A percentile compares a stretch with the other conserved stretches of the same genome.
Conservation (phyloP, 2,888 invertebrate genomes). For the Limnephilus marmoratus region DNA sequence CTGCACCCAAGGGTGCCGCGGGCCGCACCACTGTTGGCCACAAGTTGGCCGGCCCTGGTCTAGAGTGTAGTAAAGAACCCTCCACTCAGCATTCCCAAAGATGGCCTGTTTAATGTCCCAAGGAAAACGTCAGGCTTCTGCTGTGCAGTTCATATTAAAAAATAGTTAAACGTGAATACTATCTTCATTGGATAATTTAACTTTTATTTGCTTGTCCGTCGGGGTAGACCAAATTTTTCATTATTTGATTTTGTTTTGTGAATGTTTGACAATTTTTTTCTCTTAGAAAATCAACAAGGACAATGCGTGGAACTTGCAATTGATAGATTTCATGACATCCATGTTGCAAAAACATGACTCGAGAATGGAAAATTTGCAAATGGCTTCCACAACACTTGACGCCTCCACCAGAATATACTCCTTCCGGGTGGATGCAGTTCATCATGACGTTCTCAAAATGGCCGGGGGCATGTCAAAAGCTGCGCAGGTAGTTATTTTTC, state of each 20-base stretch:
- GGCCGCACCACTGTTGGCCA: no score
- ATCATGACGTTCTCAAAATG: constrained; percentile 88
- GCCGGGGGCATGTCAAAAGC: constrained; percentile 81
- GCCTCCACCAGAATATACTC: constrained; percentile 94
- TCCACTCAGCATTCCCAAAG: background rate
- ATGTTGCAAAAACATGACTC: constrained; percentile 85
- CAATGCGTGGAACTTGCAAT: constrained; percentile 91
- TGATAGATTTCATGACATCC: constrained; percentile 91
- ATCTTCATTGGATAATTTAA: no score
- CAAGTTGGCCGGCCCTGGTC: no score
- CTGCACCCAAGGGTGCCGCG: no score
- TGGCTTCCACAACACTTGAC: constrained; percentile 91
- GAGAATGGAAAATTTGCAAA: constrained; percentile 84
- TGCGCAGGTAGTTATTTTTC: constrained; percentile 72
- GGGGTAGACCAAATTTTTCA: background rate
- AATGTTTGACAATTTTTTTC: constrained; percentile 65
- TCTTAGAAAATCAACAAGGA: constrained; percentile 89
- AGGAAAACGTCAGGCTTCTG: background rate
- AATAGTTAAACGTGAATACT: background rate
- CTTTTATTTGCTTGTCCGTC: no score
- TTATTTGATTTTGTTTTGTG: constrained; percentile 59
- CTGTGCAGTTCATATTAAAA: background rate
- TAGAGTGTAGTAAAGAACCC: no score
- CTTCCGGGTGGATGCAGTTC: constrained; percentile 90
- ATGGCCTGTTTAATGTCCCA: background rate